Base-by-base conservation (phyloP, 2,797 vertebrate species). In the Aulostomus chinensis region DNA sequence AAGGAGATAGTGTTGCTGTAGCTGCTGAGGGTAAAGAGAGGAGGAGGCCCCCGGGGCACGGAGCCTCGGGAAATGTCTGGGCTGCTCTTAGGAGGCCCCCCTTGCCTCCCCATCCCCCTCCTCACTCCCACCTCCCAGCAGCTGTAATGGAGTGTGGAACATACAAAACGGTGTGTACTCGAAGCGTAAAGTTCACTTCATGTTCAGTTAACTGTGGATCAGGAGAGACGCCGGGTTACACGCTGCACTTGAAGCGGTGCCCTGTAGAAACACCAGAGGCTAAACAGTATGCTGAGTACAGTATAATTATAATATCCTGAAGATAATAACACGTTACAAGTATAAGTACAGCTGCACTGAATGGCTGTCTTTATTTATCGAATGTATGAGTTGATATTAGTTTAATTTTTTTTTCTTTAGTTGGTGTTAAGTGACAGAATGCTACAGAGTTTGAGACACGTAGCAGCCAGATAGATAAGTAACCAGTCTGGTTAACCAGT, bases 81-180 rank as follows among this genome's bases (percentile, higher is more conserved):
- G 89, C 89, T 73, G 85, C 71, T 87, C 83, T 86, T 86, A 86
- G 80, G 80, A 88, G 86, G 85, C 85, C 84, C 78, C 12, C 31
- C 12, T n/a, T n/a, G n/a, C 11, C 31, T 2, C n/a, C 31, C 31
- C 6, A 33, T 13, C 31, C 31, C 7, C n/a, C n/a, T n/a, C n/a
- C n/a, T n/a, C n/a, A n/a, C n/a, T n/a, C n/a, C n/a, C n/a, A n/a
- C 82, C 81, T 81, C 80, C 67, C 74, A 68, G 64, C 69, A 78
- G 79, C 78, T 62, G 69, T 90, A 91, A 92, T 92, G 81, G 87
- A 90, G 86, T 88, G 81, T 73, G 74, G 77, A 84, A 86, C 75
- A 76, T 73, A 77, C 76, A 84, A 84, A 87, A 81, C 70, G 57
- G 64, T 67, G 60, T 73, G 83, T 85, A 79, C 86, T 88, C 83